These are phyloP conservation scores for Limnephilus rhombicus DNA, from an alignment of 2,888 invertebrate genomes.

Conservation along the genomic window DNA sequence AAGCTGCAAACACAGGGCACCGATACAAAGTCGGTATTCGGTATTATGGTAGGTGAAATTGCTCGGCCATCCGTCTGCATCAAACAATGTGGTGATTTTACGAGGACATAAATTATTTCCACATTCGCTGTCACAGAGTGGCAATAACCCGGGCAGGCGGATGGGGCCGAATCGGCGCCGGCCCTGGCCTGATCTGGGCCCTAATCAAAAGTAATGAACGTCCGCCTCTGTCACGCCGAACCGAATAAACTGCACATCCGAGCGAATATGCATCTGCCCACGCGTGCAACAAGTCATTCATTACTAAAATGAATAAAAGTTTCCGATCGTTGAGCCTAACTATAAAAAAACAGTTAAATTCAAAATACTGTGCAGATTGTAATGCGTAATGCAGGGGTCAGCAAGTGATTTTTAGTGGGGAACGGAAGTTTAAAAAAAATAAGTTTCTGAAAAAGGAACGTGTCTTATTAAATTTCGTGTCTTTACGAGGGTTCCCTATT, in stretches of 20 bases:
- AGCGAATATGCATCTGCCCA: not conserved
- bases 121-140: slow-evolving; percentile 30
- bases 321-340: not conserved
- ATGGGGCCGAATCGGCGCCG: slow-evolving; percentile 26
- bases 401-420: too few relatives aligned
- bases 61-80: slow-evolving; percentile 37
- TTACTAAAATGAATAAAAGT: not conserved
- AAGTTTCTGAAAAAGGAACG: too few relatives aligned
- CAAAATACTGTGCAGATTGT: too few relatives aligned
- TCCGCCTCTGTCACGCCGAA: slow-evolving; percentile 25
- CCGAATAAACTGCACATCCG: not conserved
- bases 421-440: too few relatives aligned
- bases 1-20: slow-evolving; percentile 25
- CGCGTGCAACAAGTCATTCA: slow-evolving; percentile 18
- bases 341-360: too few relatives aligned
- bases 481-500: too few relatives aligned
- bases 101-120: slow-evolving; percentile 47
- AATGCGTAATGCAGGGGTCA: too few relatives aligned
- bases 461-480: too few relatives aligned
- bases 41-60: slow-evolving; percentile 33
- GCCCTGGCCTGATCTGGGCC: not conserved
- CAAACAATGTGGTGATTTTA: slow-evolving; percentile 50
- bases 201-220: slow-evolving; percentile 45
- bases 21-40: slow-evolving; percentile 27
- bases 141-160: slow-evolving; percentile 13